Conservation (phyloP, 1,140 invertebrate genomes). For the Diabrotica undecimpunctata region DNA sequence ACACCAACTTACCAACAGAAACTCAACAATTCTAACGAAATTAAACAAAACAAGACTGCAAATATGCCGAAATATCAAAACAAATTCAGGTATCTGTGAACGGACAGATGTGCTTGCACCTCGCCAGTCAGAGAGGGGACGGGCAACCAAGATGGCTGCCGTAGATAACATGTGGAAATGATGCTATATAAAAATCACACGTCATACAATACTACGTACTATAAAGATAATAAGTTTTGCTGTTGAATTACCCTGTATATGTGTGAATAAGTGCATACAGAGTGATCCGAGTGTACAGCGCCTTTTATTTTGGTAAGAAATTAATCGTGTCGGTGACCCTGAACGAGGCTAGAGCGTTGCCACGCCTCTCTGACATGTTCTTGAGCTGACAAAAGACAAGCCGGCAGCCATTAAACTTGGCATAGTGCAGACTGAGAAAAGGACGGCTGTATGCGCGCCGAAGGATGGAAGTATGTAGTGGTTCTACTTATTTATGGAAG, state of each 20-base stretch:
- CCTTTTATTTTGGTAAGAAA: no score
- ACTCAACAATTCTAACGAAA: conserved; percentile 15
- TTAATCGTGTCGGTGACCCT: conserved; percentile 11
- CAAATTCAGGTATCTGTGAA: conserved; percentile 26
- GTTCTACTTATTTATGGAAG: not conserved
- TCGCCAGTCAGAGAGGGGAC: conserved; percentile 30
- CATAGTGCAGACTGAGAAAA: conserved; percentile 38
- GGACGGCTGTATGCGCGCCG: not conserved
- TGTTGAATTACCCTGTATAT: no score
- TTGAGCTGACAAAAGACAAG: conserved; percentile 38
- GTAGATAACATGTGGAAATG: conserved; percentile 11
- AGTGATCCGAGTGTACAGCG: no score
- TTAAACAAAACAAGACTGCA: conserved; percentile 26
- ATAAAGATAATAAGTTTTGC: no score
- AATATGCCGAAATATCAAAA: conserved; percentile 33
- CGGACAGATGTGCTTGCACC: conserved; percentile 21
- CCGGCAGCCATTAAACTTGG: conserved; percentile 44
- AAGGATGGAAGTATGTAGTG: conserved; percentile 9
- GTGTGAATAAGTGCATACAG: no score
- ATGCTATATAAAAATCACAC: not conserved
- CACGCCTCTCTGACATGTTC: conserved; percentile 37
- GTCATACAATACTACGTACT: no score
- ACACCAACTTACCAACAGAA: conserved; percentile 27
- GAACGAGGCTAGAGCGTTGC: conserved; percentile 26
- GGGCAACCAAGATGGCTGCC: conserved; percentile 40